A percentile compares a stretch with the other conserved stretches of the same genome.
Evolutionary conservation across 2,888 invertebrate species (phyloP).

Genomic region (Mantis religiosa): DNA sequence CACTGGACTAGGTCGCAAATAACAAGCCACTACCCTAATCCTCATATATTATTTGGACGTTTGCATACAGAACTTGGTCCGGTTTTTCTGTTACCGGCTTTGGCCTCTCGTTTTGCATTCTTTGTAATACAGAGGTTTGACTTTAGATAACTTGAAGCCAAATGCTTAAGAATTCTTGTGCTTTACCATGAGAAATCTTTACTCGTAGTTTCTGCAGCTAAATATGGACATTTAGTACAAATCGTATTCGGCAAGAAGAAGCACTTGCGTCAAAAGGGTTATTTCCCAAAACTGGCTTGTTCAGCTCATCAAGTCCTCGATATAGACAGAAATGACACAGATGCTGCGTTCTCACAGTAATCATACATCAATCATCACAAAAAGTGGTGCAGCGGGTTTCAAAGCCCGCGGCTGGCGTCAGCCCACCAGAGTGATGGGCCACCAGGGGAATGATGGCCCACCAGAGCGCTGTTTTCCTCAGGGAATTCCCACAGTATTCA

Average conservation of each 20-base stretch:
- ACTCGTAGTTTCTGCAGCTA: too few species aligned
- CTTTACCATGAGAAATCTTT: too few species aligned
- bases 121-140: too few species aligned
- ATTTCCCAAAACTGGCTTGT: background rate
- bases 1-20: too few species aligned
- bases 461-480: background rate
- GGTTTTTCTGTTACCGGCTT: too few species aligned
- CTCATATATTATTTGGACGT: too few species aligned
- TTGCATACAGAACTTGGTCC: too few species aligned
- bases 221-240: background rate
- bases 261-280: background rate
- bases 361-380: background rate
- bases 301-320: background rate
- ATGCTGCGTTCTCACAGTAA: background rate
- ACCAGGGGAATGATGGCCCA: background rate
- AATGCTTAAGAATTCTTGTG: too few species aligned
- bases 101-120: too few species aligned
- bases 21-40: too few species aligned
- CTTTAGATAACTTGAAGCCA: too few species aligned
- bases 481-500: conserved; percentile 1
- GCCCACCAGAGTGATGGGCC: background rate
- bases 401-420: background rate
- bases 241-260: background rate
- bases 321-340: background rate
- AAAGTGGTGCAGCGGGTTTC: background rate